A percentile compares a stretch with the other conserved stretches of the same genome.
These are phyloP conservation scores for Bembecia ichneumoniformis DNA, from an alignment of 2,888 invertebrate genomes.

Conservation along the genomic window DNA sequence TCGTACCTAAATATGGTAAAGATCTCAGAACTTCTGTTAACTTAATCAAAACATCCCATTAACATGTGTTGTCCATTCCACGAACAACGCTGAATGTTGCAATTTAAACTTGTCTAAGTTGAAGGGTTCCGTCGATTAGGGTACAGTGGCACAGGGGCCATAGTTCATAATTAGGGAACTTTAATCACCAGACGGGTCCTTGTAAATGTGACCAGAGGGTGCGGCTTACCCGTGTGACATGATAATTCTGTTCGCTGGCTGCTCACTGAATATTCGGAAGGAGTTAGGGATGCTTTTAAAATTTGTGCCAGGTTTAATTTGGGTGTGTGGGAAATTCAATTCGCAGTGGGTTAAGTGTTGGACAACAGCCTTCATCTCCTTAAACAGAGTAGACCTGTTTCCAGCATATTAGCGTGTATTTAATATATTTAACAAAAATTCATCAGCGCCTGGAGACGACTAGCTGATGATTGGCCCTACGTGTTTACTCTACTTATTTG, in stretches of 20 bases:
- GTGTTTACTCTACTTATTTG: too few species aligned
- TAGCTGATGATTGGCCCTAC: too few species aligned
- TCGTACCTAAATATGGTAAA: background rate
- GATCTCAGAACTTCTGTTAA: background rate
- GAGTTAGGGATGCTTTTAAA: background rate
- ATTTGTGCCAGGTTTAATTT: too few species aligned
- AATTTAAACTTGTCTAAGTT: conserved; percentile 10
- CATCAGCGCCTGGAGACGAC: too few species aligned
- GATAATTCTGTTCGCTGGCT: background rate
- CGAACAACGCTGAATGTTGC: conserved; percentile 2
- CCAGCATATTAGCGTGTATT: too few species aligned
- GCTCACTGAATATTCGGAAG: background rate
- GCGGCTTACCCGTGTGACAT: background rate
- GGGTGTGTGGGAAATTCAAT: too few species aligned
- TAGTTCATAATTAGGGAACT: conserved; percentile 10
- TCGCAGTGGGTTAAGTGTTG: too few species aligned
- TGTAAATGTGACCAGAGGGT: background rate
- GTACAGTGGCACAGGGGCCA: conserved; percentile 7
- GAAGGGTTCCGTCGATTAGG: conserved; percentile 4
- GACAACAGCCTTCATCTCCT: too few species aligned
- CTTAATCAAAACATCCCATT: conserved; percentile 7
- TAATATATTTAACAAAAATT: too few species aligned
- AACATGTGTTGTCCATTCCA: conserved; percentile 6
- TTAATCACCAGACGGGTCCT: conserved; percentile 6
- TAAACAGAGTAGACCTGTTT: too few species aligned